Evolutionary conservation across 1,140 invertebrate genomes (phyloP).

Genomic region (Cardiocondyla obscurior): DNA sequence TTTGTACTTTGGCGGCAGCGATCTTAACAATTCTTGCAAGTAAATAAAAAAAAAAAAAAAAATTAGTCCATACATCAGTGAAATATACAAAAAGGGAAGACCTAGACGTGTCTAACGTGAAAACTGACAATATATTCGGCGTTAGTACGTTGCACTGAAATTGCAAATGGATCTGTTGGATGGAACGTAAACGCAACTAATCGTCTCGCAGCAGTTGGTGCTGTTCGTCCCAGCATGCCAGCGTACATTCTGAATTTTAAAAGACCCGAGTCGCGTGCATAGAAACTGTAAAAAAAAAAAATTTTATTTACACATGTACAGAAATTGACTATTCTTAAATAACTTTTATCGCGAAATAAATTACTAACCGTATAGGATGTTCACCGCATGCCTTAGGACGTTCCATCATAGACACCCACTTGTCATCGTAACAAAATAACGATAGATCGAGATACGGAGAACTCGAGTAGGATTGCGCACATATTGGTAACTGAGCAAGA

Average conservation of each 20-base stretch:
- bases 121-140: conserved; percentile 98
- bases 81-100: neutral
- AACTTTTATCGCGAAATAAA: neutral
- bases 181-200: conserved; percentile 99
- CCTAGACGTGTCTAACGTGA: conserved; percentile 88
- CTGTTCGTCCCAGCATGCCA: conserved; percentile 87
- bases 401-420: conserved; percentile 97
- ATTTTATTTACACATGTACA: neutral
- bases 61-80: neutral
- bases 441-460: conserved; percentile 97
- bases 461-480: conserved; percentile 96
- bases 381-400: conserved; percentile 97
- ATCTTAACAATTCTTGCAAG: conserved; percentile 2
- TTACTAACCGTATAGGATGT: conserved; percentile 92
- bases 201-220: conserved; percentile 86
- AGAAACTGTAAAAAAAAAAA: conserved; percentile 88
- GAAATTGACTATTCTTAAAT: neutral
- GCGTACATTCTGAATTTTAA: conserved; percentile 95
- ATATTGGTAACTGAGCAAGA: conserved; percentile 96
- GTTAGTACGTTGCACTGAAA: conserved; percentile 97
- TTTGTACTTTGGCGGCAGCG: conserved; percentile 29
- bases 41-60: no score
- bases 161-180: conserved; percentile 97
- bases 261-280: conserved; percentile 93
- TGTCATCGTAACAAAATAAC: conserved; percentile 98